Evolutionary conservation across 2,797 vertebrate genomes (phyloP).

Genomic region (Labroides dimidiatus): DNA sequence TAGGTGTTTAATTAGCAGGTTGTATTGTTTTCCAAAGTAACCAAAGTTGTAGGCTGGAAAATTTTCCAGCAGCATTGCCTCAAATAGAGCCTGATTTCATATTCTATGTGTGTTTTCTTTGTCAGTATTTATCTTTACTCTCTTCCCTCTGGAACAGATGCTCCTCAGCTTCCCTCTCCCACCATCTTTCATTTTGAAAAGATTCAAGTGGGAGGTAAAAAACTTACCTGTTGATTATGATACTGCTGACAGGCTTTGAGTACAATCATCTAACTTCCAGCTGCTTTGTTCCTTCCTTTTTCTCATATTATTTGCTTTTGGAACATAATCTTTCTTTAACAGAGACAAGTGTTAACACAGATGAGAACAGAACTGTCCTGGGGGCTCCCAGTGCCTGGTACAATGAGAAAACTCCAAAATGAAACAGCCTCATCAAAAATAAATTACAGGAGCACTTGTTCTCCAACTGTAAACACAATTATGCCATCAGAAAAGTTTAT

Average conservation of each 20-base stretch:
- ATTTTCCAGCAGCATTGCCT: conserved; percentile 1
- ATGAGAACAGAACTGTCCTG: conserved; percentile 29
- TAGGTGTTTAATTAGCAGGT: conserved; percentile 63
- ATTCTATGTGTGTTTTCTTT: conserved; percentile 11
- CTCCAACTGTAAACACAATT: conserved; percentile 51
- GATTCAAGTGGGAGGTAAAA: conserved; percentile 4
- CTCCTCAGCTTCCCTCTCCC: conserved; percentile 2
- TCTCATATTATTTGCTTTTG: not conserved
- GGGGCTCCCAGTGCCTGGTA: conserved; percentile 23
- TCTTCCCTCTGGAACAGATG: not conserved
- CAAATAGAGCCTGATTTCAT: conserved; percentile 22
- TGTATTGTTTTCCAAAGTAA: conserved; percentile 55
- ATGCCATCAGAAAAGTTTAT: conserved; percentile 30
- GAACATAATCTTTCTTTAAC: not conserved
- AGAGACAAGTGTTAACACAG: conserved; percentile 23
- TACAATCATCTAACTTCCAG: conserved; percentile 2
- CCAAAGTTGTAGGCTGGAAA: conserved; percentile 40
- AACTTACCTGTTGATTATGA: conserved; percentile 32
- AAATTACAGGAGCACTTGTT: conserved; percentile 40
- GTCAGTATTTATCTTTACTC: conserved; percentile 2
- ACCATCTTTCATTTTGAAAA: conserved; percentile 13
- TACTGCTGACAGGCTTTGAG: conserved; percentile 13
- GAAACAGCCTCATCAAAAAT: conserved; percentile 51
- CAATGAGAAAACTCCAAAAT: conserved; percentile 57
- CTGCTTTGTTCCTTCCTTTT: not conserved